Evolutionary conservation across 2,113 vertebrate species (phyloP).

Genomic region (Synodontis membranacea): DNA sequence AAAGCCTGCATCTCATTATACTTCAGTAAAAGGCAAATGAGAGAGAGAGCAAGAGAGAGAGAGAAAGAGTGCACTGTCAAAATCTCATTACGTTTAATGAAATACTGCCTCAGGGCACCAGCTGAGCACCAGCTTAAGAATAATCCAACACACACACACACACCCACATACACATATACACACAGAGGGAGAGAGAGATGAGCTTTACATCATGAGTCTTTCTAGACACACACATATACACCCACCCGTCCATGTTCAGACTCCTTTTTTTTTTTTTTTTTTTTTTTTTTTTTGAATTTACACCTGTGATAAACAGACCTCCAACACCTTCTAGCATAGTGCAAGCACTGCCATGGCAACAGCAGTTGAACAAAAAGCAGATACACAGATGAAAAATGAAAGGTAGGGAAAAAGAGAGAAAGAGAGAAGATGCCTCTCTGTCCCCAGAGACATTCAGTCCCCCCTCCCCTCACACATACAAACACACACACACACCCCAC

Average conservation of each 20-base stretch:
- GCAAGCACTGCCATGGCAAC: slow-evolving; percentile 73
- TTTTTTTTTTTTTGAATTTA: slow-evolving; percentile 43
- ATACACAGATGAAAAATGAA: slow-evolving; percentile 21
- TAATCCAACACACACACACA: slow-evolving; percentile 59
- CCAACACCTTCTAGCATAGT: slow-evolving; percentile 38
- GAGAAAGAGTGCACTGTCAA: slow-evolving; percentile 61
- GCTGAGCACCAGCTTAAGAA: slow-evolving; percentile 69
- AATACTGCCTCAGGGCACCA: slow-evolving; percentile 67
- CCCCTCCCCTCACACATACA: background rate
- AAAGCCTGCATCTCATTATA: slow-evolving; percentile 53
- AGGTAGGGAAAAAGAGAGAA: background rate
- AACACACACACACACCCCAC: background rate
- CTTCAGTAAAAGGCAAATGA: slow-evolving; percentile 57
- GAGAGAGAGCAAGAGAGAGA: slow-evolving; percentile 6
- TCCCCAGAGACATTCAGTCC: slow-evolving; percentile 64
- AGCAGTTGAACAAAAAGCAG: slow-evolving; percentile 57
- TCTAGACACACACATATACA: slow-evolving; percentile 19
- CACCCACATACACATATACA: slow-evolving; percentile 31
- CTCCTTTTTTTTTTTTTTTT: background rate
- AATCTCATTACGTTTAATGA: slow-evolving; percentile 78
- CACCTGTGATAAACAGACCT: slow-evolving; percentile 52
- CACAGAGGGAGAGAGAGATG: background rate
- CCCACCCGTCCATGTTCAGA: slow-evolving; percentile 4
- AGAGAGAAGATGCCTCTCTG: slow-evolving; percentile 53
- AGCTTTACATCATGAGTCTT: background rate